Percentiles rank a stretch among this genome's conserved stretches.
Evolutionary conservation across 2,113 vertebrate species (phyloP).

Genomic region (Harpagus bidentatus): DNA sequence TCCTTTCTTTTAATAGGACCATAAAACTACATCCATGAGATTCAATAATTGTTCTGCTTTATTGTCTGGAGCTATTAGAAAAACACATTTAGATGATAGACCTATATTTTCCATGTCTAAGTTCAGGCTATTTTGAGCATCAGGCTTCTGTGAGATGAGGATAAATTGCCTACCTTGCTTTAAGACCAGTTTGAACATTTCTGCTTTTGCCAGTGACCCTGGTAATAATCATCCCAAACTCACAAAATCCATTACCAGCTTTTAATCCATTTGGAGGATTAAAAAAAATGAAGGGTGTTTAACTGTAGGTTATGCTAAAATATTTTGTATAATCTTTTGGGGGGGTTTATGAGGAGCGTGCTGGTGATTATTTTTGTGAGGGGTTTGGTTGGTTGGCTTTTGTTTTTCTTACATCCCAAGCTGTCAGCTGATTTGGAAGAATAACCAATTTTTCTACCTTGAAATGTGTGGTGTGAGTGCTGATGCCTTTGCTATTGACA

Average conservation of each 20-base stretch:
- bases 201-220: background rate
- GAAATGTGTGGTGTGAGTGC: background rate
- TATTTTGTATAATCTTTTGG: background rate
- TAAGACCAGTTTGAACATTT: background rate
- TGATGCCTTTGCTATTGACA: background rate
- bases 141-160: background rate
- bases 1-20: background rate
- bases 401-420: background rate
- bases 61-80: background rate
- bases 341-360: background rate
- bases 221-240: background rate
- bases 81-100: background rate
- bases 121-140: background rate
- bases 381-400: background rate
- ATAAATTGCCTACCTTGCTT: background rate
- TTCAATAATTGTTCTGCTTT: background rate
- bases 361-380: background rate
- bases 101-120: background rate
- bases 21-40: background rate
- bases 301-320: background rate
- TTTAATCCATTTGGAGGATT: background rate
- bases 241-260: background rate
- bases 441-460: background rate
- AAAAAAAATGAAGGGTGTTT: background rate
- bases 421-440: background rate